These are phyloP conservation scores for Ctenochaetus hawaiiensis DNA, from an alignment of 2,797 vertebrate species.

Conservation along the genomic window DNA sequence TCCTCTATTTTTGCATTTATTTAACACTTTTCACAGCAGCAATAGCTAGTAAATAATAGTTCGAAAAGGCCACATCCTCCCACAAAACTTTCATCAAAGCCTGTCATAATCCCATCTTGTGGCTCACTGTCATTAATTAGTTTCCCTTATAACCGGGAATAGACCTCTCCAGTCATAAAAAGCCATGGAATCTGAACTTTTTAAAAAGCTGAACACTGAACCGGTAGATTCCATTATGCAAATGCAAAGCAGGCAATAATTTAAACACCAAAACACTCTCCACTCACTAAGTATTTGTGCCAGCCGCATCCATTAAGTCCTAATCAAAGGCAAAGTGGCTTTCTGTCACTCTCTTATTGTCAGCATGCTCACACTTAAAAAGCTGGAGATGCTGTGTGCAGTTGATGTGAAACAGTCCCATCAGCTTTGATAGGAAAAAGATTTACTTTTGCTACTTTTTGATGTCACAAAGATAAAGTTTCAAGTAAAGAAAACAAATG, in stretches of 20 bases:
- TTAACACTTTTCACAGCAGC: slow-evolving; percentile 1
- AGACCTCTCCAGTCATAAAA: slow-evolving; percentile 42
- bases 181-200: slow-evolving; percentile 39
- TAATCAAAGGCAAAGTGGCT: slow-evolving; percentile 61
- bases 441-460: slow-evolving; percentile 36
- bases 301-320: slow-evolving; percentile 62
- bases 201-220: slow-evolving; percentile 38
- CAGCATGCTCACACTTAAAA: slow-evolving; percentile 44
- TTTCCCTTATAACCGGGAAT: slow-evolving; percentile 35
- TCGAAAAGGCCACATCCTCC: slow-evolving; percentile 46
- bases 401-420: slow-evolving; percentile 62
- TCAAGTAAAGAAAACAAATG: slow-evolving; percentile 31
- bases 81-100: slow-evolving; percentile 11
- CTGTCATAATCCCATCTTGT: slow-evolving; percentile 29
- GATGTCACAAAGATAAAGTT: slow-evolving; percentile 19
- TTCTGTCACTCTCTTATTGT: slow-evolving; percentile 49
- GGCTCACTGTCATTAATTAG: slow-evolving; percentile 49
- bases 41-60: slow-evolving; percentile 28
- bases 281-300: slow-evolving; percentile 61
- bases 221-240: slow-evolving; percentile 40
- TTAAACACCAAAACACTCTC: slow-evolving; percentile 48
- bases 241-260: slow-evolving; percentile 58
- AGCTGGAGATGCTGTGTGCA: slow-evolving; percentile 57
- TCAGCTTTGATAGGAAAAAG: slow-evolving; percentile 58
- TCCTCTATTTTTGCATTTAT: neutral